Conservation (phyloP, 2,113 vertebrate genomes). For the Macroglossus sobrinus region DNA sequence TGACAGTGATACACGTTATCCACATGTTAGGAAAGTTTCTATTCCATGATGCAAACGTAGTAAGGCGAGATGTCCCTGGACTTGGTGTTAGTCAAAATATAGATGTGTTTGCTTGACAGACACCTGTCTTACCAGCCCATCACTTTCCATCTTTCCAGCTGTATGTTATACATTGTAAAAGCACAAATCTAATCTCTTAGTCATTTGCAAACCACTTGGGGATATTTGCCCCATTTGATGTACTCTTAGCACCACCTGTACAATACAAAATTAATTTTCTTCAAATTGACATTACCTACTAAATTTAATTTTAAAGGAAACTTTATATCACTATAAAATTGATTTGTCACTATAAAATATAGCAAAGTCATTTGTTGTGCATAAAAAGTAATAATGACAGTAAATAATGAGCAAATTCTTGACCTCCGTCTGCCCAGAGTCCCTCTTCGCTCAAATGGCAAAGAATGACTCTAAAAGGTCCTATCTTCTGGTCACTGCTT, state of each 20-base stretch:
- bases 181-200: background rate
- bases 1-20: background rate
- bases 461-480: background rate
- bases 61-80: background rate
- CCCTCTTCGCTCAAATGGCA: background rate
- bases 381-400: background rate
- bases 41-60: background rate
- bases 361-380: background rate
- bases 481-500: background rate
- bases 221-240: background rate
- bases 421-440: background rate
- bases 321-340: background rate
- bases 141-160: background rate
- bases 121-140: background rate
- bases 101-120: background rate
- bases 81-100: background rate
- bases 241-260: background rate
- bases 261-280: background rate
- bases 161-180: accelerated
- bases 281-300: background rate
- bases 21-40: background rate
- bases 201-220: background rate
- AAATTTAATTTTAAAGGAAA: constrained; percentile 13
- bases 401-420: background rate
- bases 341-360: background rate